A percentile compares a stretch with the other conserved stretches of the same genome.
phyloP scores from a whole-genome alignment of 2,113 vertebrate species.

The Indicator maculatus region DNA sequence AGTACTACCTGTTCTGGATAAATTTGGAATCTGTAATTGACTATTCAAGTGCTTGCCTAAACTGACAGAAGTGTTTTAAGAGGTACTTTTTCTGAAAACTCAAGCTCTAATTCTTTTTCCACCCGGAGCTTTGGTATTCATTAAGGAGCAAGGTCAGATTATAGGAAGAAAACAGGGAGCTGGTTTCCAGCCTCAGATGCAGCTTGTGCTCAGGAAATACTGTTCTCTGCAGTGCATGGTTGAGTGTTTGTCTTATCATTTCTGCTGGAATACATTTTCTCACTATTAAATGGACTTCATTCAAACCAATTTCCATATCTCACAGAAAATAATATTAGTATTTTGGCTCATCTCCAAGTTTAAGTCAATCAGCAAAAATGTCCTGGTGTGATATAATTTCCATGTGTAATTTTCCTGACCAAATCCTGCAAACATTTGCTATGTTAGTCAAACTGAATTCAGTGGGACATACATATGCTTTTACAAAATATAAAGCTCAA shows the following conservation, averaged over 20 bases:
- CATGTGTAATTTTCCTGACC: slow-evolving; percentile 22
- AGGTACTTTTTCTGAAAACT: slow-evolving; percentile 3
- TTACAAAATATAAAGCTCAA: background rate
- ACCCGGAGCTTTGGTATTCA: background rate
- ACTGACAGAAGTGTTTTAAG: slow-evolving; percentile 24
- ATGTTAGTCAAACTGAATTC: background rate
- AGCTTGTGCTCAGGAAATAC: slow-evolving; percentile 18
- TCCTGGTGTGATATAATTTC: slow-evolving; percentile 29
- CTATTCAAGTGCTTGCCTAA: background rate
- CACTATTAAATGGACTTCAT: background rate
- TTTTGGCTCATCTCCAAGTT: slow-evolving; percentile 18
- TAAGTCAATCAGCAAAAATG: slow-evolving; percentile 23
- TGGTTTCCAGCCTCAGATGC: background rate
- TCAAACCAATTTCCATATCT: slow-evolving; percentile 10
- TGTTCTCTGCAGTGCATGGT: background rate
- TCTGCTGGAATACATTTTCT: slow-evolving; percentile 10
- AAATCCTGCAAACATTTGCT: slow-evolving; percentile 14
- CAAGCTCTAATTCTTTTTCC: slow-evolving; percentile 9
- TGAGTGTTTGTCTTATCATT: slow-evolving; percentile 1
- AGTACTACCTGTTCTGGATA: slow-evolving; percentile 1
- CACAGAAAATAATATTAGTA: background rate
- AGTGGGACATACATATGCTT: background rate
- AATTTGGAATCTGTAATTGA: background rate
- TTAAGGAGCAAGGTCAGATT: slow-evolving; percentile 14
- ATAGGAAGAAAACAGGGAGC: background rate